phyloP scores from a whole-genome alignment of 1,140 invertebrate species.

The Patella vulgata region DNA sequence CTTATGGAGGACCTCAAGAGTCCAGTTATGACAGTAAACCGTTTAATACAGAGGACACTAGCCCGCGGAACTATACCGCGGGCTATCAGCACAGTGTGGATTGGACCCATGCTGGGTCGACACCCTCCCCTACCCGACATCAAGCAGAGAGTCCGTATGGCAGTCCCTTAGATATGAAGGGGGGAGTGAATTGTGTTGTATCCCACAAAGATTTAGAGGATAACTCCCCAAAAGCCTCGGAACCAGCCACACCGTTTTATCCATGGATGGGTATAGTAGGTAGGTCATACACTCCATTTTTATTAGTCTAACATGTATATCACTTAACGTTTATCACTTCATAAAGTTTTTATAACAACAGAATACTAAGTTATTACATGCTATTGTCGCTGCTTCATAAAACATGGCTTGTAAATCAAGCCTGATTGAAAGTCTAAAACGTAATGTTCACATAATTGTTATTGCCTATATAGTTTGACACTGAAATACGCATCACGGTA shows the following conservation, averaged over 20 bases:
- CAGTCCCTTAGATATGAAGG: slow-evolving; percentile 15
- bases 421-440: too few relatives aligned
- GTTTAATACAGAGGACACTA: background rate
- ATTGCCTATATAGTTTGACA: too few relatives aligned
- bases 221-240: slow-evolving; percentile 15
- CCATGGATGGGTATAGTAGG: slow-evolving; percentile 62
- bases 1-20: background rate
- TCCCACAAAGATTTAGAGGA: slow-evolving; percentile 45
- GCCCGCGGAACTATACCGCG: background rate
- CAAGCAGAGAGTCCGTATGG: slow-evolving; percentile 18
- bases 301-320: too few relatives aligned
- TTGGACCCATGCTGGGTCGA: slow-evolving; percentile 9
- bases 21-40: slow-evolving; percentile 9
- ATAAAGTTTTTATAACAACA: too few relatives aligned
- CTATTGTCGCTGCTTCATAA: too few relatives aligned
- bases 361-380: too few relatives aligned
- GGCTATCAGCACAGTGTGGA: background rate
- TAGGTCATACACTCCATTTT: too few relatives aligned
- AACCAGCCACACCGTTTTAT: slow-evolving; percentile 50
- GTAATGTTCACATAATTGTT: too few relatives aligned
- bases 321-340: too few relatives aligned
- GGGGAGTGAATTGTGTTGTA: slow-evolving; percentile 32
- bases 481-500: too few relatives aligned
- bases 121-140: slow-evolving; percentile 18
- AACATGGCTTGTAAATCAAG: too few relatives aligned